A percentile compares a stretch with the other conserved stretches of the same genome.
Evolutionary conservation across 37 sponge, comb jelly and placozoan genomes (phyloP).

Genomic region (Tethya wilhelma): DNA sequence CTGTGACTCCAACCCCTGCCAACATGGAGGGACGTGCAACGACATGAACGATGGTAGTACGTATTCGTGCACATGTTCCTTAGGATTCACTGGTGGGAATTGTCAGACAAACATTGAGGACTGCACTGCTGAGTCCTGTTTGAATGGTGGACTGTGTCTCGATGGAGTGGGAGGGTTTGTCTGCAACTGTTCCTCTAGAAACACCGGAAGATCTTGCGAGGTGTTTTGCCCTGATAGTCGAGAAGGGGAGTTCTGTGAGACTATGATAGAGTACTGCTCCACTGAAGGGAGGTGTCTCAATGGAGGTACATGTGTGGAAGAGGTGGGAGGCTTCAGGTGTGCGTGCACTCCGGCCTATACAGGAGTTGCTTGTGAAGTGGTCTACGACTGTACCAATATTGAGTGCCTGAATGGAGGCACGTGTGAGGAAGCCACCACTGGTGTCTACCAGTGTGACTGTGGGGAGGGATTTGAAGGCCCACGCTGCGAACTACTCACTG

Average conservation of each 20-base stretch:
- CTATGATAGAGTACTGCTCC: constrained; percentile 28
- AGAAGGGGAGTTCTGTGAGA: constrained; percentile 47
- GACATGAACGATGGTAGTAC: not conserved
- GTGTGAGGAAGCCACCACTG: constrained; percentile 12
- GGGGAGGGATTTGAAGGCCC: constrained; percentile 29
- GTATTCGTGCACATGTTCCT: constrained; percentile 50
- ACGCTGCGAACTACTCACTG: constrained; percentile 38
- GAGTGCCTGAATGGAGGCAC: constrained; percentile 53
- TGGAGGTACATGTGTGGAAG: constrained; percentile 59
- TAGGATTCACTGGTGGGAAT: constrained; percentile 60
- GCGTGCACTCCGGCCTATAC: constrained; percentile 40
- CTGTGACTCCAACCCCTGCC: constrained; percentile 57
- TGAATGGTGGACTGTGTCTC: constrained; percentile 50
- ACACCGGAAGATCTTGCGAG: constrained; percentile 49
- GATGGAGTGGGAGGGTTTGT: constrained; percentile 52
- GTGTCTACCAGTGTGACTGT: constrained; percentile 43
- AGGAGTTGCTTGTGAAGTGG: constrained; percentile 43
- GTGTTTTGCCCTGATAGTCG: constrained; percentile 40
- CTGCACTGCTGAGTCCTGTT: constrained; percentile 39
- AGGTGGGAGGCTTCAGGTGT: constrained; percentile 17
- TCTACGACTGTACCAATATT: constrained; percentile 18
- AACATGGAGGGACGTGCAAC: constrained; percentile 59
- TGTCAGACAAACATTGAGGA: constrained; percentile 64
- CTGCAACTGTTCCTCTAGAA: constrained; percentile 56
- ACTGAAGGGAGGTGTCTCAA: constrained; percentile 30